A percentile compares a stretch with the other conserved stretches of the same genome.
Evolutionary conservation across 2,113 vertebrate genomes (phyloP).

Genomic region (Semnornis frantzii): DNA sequence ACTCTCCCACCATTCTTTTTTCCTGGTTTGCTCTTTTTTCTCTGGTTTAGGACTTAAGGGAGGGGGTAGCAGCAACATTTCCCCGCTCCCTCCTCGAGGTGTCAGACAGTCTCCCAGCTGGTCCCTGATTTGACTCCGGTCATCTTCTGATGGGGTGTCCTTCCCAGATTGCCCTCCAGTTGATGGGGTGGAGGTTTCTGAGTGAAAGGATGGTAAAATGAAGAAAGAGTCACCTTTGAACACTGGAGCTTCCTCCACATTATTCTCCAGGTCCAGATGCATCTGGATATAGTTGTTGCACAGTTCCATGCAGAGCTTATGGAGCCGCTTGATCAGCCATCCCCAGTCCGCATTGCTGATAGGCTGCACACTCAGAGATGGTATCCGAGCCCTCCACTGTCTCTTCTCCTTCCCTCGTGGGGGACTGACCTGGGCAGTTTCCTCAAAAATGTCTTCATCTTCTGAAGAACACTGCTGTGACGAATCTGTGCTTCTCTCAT

Average conservation of each 20-base stretch:
- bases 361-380: conserved; percentile 88
- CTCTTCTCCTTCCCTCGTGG: conserved; percentile 88
- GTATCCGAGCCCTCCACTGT: conserved; percentile 85
- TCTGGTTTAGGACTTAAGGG: conserved; percentile 75
- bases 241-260: conserved; percentile 79
- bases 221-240: conserved; percentile 82
- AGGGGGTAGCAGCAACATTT: conserved; percentile 70
- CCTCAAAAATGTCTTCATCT: conserved; percentile 98
- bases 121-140: conserved; percentile 75
- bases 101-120: conserved; percentile 71
- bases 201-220: conserved; percentile 90
- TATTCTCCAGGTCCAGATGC: conserved; percentile 91
- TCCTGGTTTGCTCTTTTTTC: conserved; percentile 76
- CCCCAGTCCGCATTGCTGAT: conserved; percentile 90
- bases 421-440: conserved; percentile 96
- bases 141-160: conserved; percentile 90
- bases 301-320: conserved; percentile 93
- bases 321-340: conserved; percentile 91
- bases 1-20: conserved; percentile 97
- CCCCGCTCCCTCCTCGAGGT: conserved; percentile 71
- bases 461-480: conserved; percentile 95
- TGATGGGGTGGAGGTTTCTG: conserved; percentile 88
- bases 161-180: conserved; percentile 84
- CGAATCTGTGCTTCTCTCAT: conserved; percentile 90
- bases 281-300: conserved; percentile 97